These are phyloP conservation scores for Phoeniculus purpureus DNA, from an alignment of 2,797 vertebrate genomes.

Conservation along the genomic window DNA sequence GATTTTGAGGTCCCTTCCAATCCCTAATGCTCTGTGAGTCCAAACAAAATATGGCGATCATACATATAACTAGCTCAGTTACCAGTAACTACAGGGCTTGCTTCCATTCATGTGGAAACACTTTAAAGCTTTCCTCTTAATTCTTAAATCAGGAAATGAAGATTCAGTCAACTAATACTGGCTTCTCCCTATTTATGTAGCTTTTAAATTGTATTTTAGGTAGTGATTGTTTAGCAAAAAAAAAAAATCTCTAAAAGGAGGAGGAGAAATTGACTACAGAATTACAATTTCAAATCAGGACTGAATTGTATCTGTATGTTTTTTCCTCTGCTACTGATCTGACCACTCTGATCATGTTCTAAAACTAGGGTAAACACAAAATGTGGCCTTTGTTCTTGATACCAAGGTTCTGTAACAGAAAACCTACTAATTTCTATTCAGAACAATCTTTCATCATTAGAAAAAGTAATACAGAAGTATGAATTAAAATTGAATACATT, in stretches of 20 bases:
- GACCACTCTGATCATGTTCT: background rate
- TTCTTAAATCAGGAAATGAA: background rate
- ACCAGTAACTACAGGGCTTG: background rate
- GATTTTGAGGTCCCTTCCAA: too few relatives aligned
- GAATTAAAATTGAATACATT: background rate
- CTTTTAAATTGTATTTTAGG: background rate
- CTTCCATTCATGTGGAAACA: background rate
- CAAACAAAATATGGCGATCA: background rate
- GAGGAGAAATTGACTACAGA: background rate
- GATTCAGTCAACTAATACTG: background rate
- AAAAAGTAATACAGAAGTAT: background rate
- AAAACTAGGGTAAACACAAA: constrained; percentile 37
- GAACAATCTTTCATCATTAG: background rate
- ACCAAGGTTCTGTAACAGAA: constrained; percentile 15
- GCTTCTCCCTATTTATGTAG: background rate
- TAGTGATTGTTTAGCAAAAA: background rate
- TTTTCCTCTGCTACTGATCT: background rate
- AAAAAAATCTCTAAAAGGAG: background rate
- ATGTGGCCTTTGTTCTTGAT: background rate
- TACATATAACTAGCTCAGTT: background rate
- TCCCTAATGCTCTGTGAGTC: too few relatives aligned
- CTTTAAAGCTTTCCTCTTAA: background rate
- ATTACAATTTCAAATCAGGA: background rate
- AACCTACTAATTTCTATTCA: background rate
- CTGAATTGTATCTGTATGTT: background rate